Conservation (phyloP, 1,140 invertebrate genomes). For the Diabrotica undecimpunctata region DNA sequence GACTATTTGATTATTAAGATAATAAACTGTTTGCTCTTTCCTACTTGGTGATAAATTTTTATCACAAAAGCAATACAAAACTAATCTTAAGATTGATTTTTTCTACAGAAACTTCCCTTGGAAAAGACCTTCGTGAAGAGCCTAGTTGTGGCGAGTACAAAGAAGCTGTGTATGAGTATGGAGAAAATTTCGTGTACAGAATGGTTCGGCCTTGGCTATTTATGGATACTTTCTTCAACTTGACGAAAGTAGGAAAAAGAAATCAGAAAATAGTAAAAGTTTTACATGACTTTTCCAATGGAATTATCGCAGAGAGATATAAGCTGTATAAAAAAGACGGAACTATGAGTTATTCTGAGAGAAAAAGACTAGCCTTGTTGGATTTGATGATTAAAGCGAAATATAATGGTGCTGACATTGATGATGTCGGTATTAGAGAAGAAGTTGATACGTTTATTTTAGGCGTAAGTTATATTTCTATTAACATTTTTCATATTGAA, state of each 20-base stretch:
- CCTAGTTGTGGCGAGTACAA: background rate
- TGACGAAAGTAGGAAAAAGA: background rate
- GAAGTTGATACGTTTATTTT: constrained; percentile 88
- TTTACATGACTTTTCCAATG: background rate
- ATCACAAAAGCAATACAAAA: too few relatives aligned
- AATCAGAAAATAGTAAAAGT: background rate
- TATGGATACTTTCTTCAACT: background rate
- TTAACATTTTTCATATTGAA: too few relatives aligned
- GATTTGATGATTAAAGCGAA: constrained; percentile 66
- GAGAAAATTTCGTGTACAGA: background rate
- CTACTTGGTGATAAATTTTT: too few relatives aligned
- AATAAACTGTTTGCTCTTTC: too few relatives aligned
- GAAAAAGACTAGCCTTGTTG: constrained; percentile 66
- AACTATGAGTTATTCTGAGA: constrained; percentile 31
- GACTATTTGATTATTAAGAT: too few relatives aligned
- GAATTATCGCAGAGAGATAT: background rate
- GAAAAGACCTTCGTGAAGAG: background rate
- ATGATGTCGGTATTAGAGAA: constrained; percentile 69
- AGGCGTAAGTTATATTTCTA: constrained; percentile 52
- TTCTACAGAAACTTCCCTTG: constrained; percentile 8
- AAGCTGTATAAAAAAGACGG: background rate
- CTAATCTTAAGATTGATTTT: background rate
- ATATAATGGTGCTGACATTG: constrained; percentile 54
- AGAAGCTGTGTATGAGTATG: constrained; percentile 2
- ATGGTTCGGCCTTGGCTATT: constrained; percentile 1